These are phyloP conservation scores for Malaclemys terrapin DNA, from an alignment of 2,113 vertebrate genomes.

Conservation along the genomic window DNA sequence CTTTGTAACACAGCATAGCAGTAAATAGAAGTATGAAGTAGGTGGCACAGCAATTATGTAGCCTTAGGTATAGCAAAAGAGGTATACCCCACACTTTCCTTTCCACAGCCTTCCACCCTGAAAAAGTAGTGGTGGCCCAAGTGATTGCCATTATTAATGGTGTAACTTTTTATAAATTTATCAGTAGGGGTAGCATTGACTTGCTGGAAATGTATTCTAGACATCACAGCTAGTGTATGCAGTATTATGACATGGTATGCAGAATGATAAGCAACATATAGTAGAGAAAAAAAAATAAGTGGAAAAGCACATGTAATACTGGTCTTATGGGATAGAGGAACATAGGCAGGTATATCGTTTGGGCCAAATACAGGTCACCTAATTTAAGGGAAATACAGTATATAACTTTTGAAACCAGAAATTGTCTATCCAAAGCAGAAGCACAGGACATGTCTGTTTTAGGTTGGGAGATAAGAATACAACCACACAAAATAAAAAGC, in stretches of 20 bases:
- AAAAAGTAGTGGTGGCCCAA: not conserved
- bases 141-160: not conserved
- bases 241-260: not conserved
- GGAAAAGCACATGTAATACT: rapidly evolving
- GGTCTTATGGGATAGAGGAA: not conserved
- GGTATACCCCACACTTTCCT: not conserved
- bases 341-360: not conserved
- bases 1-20: not conserved
- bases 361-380: not conserved
- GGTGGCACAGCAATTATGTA: not conserved
- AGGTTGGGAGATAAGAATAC: not conserved
- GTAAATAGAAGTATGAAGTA: not conserved
- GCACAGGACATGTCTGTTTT: rapidly evolving
- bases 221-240: not conserved
- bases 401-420: not conserved
- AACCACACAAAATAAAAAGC: not conserved
- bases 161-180: not conserved
- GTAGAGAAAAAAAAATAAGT: not conserved
- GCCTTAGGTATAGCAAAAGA: not conserved
- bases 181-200: not conserved
- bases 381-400: not conserved
- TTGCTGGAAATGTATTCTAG: not conserved
- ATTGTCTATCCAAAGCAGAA: not conserved
- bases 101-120: not conserved
- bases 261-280: not conserved